A percentile compares a stretch with the other conserved stretches of the same genome.
phyloP scores from a whole-genome alignment of 2,888 invertebrate species.

The Noctua janthe region DNA sequence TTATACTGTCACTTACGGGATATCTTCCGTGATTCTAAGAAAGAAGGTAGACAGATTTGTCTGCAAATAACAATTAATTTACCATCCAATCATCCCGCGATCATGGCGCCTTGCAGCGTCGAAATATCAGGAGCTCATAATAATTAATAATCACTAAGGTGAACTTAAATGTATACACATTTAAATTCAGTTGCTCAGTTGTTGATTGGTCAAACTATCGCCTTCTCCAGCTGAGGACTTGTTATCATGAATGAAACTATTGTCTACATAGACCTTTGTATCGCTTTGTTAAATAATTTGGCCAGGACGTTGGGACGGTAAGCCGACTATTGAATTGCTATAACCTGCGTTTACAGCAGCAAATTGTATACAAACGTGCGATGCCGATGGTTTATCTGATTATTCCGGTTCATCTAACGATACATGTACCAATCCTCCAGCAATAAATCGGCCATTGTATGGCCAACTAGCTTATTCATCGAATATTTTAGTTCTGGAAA shows the following conservation, averaged over 20 bases:
- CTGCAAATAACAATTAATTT: no score
- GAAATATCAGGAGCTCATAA: no score
- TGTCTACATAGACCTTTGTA: neutral
- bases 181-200: slow-evolving; percentile 1
- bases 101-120: no score
- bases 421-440: slow-evolving; percentile 6
- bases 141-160: no score
- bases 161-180: no score
- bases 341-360: neutral
- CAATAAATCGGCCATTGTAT: slow-evolving; percentile 29
- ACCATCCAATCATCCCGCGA: no score
- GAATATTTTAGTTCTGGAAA: slow-evolving; percentile 4
- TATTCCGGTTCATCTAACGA: slow-evolving; percentile 30
- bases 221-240: neutral
- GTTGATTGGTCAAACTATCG: neutral
- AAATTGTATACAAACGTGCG: slow-evolving; percentile 1
- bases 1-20: no score
- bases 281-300: neutral
- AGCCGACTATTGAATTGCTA: neutral
- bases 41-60: no score
- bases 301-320: neutral
- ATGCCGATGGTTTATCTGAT: slow-evolving; percentile 16
- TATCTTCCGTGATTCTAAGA: no score
- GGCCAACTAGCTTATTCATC: slow-evolving; percentile 28
- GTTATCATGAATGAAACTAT: neutral